Evolutionary conservation across 1,140 invertebrate species (phyloP), one percentile per base, ranked within the genome.

Genomic region (Macrocentrus cingulum): DNA sequence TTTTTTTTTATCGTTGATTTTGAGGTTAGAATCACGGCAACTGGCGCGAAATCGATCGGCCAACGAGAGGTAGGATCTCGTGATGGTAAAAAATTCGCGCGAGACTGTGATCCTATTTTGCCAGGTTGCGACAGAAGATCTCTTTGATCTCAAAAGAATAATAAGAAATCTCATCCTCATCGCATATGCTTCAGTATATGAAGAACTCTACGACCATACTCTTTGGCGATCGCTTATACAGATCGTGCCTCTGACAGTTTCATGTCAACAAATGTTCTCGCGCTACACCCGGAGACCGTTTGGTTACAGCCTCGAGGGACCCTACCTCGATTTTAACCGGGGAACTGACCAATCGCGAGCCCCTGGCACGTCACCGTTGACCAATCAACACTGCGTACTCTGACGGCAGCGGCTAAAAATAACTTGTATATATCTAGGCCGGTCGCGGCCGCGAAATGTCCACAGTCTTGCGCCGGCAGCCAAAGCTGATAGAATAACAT

Each of bases 391-490:
- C 0, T 4, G 36, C 9, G 23, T 1, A 1, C 23, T 55, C 29
- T 76, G 74, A 71, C 72, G 72, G 62, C 68, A 61, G 52, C 34
- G 2, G 59, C 72, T 75, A 76, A 76, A 74, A 70, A 76, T 76
- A 76, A 51, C 63, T 42, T 45, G 62, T 67, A 71, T 71, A 71
- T 74, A 75, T 75, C 72, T 75, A 73, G 74, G 74, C 73, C 71
- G 74, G 66, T 66, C 63, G 67, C 64, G 60, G 64, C 64, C 64
- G 64, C 69, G 64, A 69, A 71, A 67, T 68, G 61, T 66, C 68
- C 58, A 70, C 67, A 75, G 75, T 77, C 68, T 70, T 63, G 70
- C 75, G 72, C 70, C 75, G 73, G 72, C 73, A 68, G 70, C 68
- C 73, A 66, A 71, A 60, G 60, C 54, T 48, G 48, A 37, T 59